Evolutionary conservation across 2,797 vertebrate species (phyloP).

Genomic region (Oreochromis grahami): DNA sequence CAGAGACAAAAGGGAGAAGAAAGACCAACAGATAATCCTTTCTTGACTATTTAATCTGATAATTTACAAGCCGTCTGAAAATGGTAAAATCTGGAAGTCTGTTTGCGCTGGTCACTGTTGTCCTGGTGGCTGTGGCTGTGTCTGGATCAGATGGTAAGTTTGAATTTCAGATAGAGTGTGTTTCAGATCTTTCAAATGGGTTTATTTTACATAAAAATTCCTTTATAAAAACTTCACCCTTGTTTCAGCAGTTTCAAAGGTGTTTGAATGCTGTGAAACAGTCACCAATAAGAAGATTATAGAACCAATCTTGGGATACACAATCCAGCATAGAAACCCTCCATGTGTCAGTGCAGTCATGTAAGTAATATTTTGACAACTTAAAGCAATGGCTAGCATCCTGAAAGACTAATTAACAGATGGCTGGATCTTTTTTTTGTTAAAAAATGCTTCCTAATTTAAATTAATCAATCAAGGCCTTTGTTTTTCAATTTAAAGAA

Average conservation of each 20-base stretch:
- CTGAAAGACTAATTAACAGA: background rate
- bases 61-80: background rate
- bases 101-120: background rate
- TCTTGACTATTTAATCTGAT: background rate
- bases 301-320: background rate
- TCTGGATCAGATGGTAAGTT: constrained; percentile 2
- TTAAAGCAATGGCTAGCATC: rapidly evolving
- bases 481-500: no score
- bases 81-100: constrained; percentile 8
- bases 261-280: constrained; percentile 44
- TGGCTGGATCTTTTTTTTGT: rapidly evolving
- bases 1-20: background rate
- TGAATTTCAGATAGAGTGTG: no score
- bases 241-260: constrained; percentile 9
- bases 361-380: constrained; percentile 45
- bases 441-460: background rate
- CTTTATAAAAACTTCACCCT: background rate
- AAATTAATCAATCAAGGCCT: background rate
- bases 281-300: background rate
- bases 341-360: constrained; percentile 62
- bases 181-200: background rate
- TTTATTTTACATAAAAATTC: background rate
- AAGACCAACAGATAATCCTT: background rate
- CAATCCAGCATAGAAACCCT: background rate
- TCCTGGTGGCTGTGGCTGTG: background rate